Base-by-base conservation (phyloP, 2,113 vertebrate genomes). In the Elephantulus edwardii region DNA sequence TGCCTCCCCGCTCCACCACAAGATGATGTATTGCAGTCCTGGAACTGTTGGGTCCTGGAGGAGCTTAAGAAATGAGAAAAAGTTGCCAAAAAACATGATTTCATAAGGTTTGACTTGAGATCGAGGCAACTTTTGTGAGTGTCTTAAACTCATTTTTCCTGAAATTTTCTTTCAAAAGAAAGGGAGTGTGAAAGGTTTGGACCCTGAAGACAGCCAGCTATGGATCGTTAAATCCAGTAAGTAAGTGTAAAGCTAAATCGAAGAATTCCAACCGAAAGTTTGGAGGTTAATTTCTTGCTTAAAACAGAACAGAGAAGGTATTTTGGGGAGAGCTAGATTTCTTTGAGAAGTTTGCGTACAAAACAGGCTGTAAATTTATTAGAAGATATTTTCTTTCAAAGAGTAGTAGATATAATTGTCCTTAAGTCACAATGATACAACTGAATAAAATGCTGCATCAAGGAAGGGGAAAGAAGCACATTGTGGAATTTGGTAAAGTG, bases 71-170 rank as follows among this genome's bases (percentile, higher is more conserved):
- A 97, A 96, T 86, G 79, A 87, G 93, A 89, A 96, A 91, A 91
- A 94, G 92, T 86, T 97, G 96, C 97, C 97, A 97, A 96, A n/a
- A 98, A 97, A 95, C 96, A 96, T 97, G 96, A 98, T 96, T 98
- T 97, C 97, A 96, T 97, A 92, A 96, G 86, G 93, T 96, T 97
- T 97, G 95, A 95, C 96, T 97, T 96, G 89, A 97, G 96, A 97
- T 76, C 95, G 94, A 97, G 91, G 76, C 46, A 97, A 96, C 92
- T 96, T 98, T 97, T 92, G 96, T 89, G 83, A 97, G 88, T 40
- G n/a, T 96, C 93, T 97, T 91, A 95, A 96, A 72, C 89, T 92
- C 74, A 85, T 86, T 86, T 95, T 96, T 96, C 79, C 76, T 93
- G 95, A 97, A 96, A 90, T 93, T 90, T 91, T 86, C 94, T 94